Evolutionary conservation across 2,113 vertebrate species (phyloP), one percentile per base, ranked within the genome.

Genomic region (Copsychus sechellarum): DNA sequence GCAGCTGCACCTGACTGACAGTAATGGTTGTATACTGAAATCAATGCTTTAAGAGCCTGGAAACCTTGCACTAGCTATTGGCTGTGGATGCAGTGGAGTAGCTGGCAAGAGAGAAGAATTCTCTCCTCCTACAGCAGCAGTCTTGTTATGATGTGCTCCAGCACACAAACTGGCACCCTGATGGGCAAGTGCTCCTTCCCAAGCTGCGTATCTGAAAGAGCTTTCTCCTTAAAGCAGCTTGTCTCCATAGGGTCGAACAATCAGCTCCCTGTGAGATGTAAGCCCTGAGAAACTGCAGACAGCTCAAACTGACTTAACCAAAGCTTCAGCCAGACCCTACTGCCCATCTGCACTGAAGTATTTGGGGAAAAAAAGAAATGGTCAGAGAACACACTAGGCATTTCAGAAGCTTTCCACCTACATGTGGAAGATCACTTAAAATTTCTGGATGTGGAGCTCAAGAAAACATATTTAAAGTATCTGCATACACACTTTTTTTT

Each of bases 201-300:
- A 36, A 86, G 33, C 16, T 57, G n/a, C 0, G 12, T 92, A 97
- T 60, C 81, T 97, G 94, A 84, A 94, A 87, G 69, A 18, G 47
- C 60, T 93, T 57, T 84, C 74, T 54, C 81, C 70, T 93, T 67
- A 83, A 34, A 93, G 61, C 53, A 97, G 94, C 93, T 95, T 77
- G 86, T 96, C 77, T 95, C 89, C 50, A 78, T 51, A n/a, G 92
- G 91, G 70, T 34, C 24, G 10, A 81, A 90, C 40, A 66, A 86
- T 84, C 81, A 78, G 7, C 48, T 92, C 82, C 43, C 57, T 58
- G 23, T 72, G 62, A 88, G 38, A 66, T 71, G 45, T 34, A 81
- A 65, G 54, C 79, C 11, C 36, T 76, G 86, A 95, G 86, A 93
- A 96, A 87, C 64, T 94, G 67, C 90, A 90, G 85, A 94, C 16